phyloP scores from a whole-genome alignment of 2,113 vertebrate genomes.

The Actinemys pallida region DNA sequence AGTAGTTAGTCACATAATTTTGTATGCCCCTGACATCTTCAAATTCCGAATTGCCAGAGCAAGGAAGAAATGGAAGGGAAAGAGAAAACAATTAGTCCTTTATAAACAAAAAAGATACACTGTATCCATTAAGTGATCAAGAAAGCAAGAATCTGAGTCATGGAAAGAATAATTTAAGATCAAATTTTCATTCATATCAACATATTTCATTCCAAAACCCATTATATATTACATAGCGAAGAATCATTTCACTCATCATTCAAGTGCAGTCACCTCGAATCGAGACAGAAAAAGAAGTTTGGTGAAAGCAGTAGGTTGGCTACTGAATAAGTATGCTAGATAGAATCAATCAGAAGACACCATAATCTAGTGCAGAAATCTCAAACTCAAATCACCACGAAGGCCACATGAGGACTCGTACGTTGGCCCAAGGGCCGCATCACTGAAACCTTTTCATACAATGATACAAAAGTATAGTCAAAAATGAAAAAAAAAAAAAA shows the following conservation, averaged over 20 bases:
- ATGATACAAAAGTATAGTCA: too few species aligned
- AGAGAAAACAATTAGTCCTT: background rate
- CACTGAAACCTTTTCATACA: too few species aligned
- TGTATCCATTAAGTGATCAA: background rate
- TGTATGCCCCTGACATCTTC: background rate
- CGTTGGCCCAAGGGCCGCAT: too few species aligned
- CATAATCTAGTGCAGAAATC: background rate
- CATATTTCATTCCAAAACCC: constrained; percentile 49
- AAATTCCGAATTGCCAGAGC: background rate
- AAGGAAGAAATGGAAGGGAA: background rate
- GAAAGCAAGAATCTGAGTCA: background rate
- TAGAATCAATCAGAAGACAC: background rate
- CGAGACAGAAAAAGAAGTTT: background rate
- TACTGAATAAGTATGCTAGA: background rate
- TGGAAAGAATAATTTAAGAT: background rate
- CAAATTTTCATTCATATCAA: constrained; percentile 55
- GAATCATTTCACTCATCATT: background rate
- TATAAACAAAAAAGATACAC: background rate
- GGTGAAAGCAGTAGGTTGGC: background rate
- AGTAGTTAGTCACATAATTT: too few species aligned
- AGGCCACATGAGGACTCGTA: too few species aligned
- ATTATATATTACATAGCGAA: background rate
- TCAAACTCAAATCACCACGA: too few species aligned
- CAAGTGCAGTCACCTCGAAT: background rate
- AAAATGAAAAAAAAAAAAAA: too few species aligned